Percentiles rank a stretch among this genome's conserved stretches.
These are phyloP conservation scores for Proisotoma minuta DNA, from an alignment of 2,888 invertebrate genomes.

Conservation along the genomic window DNA sequence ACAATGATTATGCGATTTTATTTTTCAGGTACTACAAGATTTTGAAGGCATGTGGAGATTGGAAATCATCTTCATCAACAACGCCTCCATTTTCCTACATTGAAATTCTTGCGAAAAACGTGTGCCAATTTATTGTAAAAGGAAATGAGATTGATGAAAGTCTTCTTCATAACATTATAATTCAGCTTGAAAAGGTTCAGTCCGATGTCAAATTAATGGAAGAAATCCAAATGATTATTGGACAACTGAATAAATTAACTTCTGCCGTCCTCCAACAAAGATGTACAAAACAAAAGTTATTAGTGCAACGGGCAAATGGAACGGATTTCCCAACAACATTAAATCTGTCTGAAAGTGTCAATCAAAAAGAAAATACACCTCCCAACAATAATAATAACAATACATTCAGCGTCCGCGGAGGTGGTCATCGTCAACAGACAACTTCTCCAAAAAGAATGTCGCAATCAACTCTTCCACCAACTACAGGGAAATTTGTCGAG, in stretches of 20 bases:
- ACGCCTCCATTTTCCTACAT: conserved; percentile 15
- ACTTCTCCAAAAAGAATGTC: conserved; percentile 20
- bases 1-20: no score
- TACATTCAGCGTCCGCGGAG: conserved; percentile 23
- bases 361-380: neutral
- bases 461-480: conserved; percentile 18
- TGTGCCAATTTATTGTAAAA: conserved; percentile 39
- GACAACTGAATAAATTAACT: conserved; percentile 25
- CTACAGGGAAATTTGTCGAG: neutral
- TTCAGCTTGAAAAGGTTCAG: conserved; percentile 26
- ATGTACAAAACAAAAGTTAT: conserved; percentile 18
- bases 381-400: conserved; percentile 3
- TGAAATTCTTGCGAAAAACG: conserved; percentile 30
- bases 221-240: conserved; percentile 15
- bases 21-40: conserved; percentile 30
- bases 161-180: conserved; percentile 31
- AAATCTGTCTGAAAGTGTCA: neutral
- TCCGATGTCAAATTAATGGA: conserved; percentile 26
- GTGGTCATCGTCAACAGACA: conserved; percentile 3
- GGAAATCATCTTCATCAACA: conserved; percentile 23
- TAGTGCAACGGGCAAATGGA: conserved; percentile 8
- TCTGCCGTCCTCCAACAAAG: conserved; percentile 16
- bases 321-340: neutral
- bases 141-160: conserved; percentile 31
- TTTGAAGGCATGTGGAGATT: conserved; percentile 27